Conservation (phyloP, 2,888 invertebrate species). For the Carterocephalus palaemon region DNA sequence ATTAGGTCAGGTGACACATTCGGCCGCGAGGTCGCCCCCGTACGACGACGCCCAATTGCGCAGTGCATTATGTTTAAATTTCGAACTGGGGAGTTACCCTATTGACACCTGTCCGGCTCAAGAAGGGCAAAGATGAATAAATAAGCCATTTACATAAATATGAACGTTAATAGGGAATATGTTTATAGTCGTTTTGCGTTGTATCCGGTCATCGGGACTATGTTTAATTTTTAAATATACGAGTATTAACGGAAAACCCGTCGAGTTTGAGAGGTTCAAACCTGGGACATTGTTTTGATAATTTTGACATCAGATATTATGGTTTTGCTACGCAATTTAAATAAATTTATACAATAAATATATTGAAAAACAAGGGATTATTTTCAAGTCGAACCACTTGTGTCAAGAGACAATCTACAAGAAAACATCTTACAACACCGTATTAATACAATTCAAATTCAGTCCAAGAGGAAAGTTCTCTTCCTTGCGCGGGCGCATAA, state of each 20-base stretch:
- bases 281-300: too few relatives aligned
- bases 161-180: slow-evolving; percentile 31
- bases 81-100: slow-evolving; percentile 37
- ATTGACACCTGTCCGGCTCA: slow-evolving; percentile 29
- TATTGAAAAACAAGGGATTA: too few relatives aligned
- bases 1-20: slow-evolving; percentile 39
- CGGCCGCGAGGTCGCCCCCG: slow-evolving; percentile 39
- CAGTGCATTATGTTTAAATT: slow-evolving; percentile 45
- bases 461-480: slow-evolving; percentile 64
- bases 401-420: slow-evolving; percentile 18
- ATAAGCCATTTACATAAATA: slow-evolving; percentile 42
- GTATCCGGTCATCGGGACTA: slow-evolving; percentile 1
- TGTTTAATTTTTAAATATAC: neutral
- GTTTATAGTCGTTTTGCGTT: slow-evolving; percentile 9
- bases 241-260: slow-evolving; percentile 1
- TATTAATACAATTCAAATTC: slow-evolving; percentile 30
- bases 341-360: too few relatives aligned
- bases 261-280: slow-evolving; percentile 1
- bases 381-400: too few relatives aligned
- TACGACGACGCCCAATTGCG: slow-evolving; percentile 52
- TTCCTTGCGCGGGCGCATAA: slow-evolving; percentile 55
- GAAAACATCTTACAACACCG: slow-evolving; percentile 24
- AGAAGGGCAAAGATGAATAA: slow-evolving; percentile 36
- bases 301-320: too few relatives aligned
- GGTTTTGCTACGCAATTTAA: too few relatives aligned